These are phyloP conservation scores for Chlorocebus sabaeus DNA, from an alignment of 2,113 vertebrate species.

Conservation along the genomic window DNA sequence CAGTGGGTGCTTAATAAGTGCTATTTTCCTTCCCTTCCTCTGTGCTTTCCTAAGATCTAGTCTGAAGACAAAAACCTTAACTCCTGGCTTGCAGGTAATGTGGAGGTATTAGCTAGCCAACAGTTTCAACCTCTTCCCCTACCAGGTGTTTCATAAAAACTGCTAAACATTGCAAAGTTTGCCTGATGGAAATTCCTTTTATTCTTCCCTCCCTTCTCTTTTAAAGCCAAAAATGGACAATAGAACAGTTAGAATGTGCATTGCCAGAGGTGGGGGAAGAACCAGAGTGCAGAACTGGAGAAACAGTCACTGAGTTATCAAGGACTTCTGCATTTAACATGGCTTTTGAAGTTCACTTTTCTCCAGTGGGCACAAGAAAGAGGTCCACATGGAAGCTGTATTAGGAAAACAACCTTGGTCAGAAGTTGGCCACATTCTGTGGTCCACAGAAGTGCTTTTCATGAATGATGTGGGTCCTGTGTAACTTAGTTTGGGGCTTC, in stretches of 20 bases:
- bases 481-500: background rate
- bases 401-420: background rate
- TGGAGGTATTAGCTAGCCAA: background rate
- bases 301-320: background rate
- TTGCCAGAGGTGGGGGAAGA: background rate
- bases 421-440: background rate
- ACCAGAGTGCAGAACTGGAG: background rate
- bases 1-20: slow-evolving; percentile 59
- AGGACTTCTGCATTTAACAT: background rate
- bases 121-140: background rate
- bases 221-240: background rate
- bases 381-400: background rate
- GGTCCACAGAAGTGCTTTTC: background rate
- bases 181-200: background rate
- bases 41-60: background rate
- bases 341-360: background rate
- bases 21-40: slow-evolving; percentile 3
- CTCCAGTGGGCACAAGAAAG: background rate
- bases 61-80: background rate
- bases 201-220: background rate
- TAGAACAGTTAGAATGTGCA: background rate
- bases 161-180: background rate
- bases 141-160: slow-evolving; percentile 64
- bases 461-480: background rate
- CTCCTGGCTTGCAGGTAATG: background rate